Evolutionary conservation across 2,888 invertebrate species (phyloP), one percentile per base, ranked within the genome.

Genomic region (Pyrochroa serraticornis): DNA sequence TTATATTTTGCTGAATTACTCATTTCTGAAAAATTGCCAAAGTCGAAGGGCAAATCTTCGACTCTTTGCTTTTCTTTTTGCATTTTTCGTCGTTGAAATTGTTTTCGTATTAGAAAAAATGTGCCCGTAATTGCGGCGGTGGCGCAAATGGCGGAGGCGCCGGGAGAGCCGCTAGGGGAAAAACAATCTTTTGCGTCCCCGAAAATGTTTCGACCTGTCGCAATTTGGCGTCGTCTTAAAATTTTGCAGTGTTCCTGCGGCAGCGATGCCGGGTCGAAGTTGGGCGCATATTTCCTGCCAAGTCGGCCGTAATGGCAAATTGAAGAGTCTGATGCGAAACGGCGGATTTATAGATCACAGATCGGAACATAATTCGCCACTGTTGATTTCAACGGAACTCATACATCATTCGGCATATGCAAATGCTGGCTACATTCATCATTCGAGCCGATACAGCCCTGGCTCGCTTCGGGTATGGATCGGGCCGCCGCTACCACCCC

Each of bases 361-460:
- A 74, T 74, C 73, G 76, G 74, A 75, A 76, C 75, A 76, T 76
- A 77, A 78, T 78, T 75, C 75, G 74, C 74, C 74, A 71, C 71
- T 77, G 77, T 77, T 77, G 77, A 77, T 77, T 76, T 73, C 76
- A 63, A 65, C 71, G 75, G 73, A 75, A 74, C 70, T 71, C 76
- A 73, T 78, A 75, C 73, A 77, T 78, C 78, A 78, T 77, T 73
- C 75, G 74, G 74, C 77, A 77, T 75, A 77, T 77, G 78, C 77
- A 77, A 77, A 77, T 77, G 77, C 71, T 64, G 72, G 69, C 71
- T 69, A 72, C 75, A 77, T 77, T 75, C 70, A 77, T 77, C 77
- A 77, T 76, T 72, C 71, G 56, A 60, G 67, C 62, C 65, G 58
- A 67, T 69, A 71, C 70, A 67, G 63, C 60, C 55, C 54, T 58